Conservation (phyloP, 2,888 invertebrate species). For the Rhagium mordax region DNA sequence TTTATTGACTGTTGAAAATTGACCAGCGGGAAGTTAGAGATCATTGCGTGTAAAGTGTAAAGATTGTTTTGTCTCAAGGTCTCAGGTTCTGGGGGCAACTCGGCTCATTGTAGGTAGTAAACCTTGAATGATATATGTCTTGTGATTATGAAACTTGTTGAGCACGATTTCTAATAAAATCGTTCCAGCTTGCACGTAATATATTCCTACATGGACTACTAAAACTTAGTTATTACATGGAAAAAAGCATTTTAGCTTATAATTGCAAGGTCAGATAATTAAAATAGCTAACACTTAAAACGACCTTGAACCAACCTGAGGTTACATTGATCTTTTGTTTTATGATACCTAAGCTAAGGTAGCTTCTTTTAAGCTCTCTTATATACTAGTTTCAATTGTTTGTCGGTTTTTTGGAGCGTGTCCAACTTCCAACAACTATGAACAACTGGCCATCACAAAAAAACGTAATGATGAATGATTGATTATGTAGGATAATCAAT, state of each 20-base stretch:
- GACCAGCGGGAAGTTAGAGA: constrained; percentile 24
- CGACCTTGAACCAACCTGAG: constrained; percentile 57
- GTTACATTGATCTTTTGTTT: constrained; percentile 45
- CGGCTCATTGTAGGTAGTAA: constrained; percentile 58
- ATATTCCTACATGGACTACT: neutral
- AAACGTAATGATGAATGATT: too few species aligned
- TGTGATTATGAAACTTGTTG: constrained; percentile 3
- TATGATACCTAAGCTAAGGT: constrained; percentile 1
- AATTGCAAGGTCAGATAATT: constrained; percentile 58
- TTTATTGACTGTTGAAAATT: neutral
- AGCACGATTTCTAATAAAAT: neutral
- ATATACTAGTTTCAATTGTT: constrained; percentile 15
- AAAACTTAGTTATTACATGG: constrained; percentile 13
- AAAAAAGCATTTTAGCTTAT: constrained; percentile 10
- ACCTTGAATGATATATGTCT: constrained; percentile 57
- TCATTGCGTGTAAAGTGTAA: constrained; percentile 31
- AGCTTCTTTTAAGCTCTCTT: constrained; percentile 9
- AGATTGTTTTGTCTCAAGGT: constrained; percentile 61
- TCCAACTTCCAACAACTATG: neutral
- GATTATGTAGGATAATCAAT: neutral
- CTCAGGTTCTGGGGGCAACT: constrained; percentile 53
- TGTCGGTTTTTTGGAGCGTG: constrained; percentile 11
- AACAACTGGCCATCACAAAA: neutral
- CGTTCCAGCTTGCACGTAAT: neutral
- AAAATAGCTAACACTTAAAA: constrained; percentile 55